Conservation (phyloP, 2,113 vertebrate genomes). For the Rhinopomastus cyanomelas region DNA sequence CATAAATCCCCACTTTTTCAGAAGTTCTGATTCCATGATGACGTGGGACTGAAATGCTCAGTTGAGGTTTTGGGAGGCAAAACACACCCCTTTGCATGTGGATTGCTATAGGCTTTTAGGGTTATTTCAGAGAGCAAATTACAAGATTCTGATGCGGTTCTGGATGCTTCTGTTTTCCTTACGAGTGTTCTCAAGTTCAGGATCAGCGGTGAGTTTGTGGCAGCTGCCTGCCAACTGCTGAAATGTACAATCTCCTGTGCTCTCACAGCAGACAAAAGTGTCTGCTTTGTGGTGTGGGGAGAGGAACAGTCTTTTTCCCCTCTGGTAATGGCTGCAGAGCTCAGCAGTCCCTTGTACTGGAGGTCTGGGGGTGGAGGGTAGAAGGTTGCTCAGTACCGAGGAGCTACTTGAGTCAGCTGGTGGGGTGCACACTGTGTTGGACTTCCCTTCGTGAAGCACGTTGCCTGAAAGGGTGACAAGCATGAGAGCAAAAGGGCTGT, state of each 20-base stretch:
- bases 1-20: neutral
- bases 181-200: neutral
- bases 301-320: neutral
- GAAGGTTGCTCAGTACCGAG: neutral
- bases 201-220: conserved; percentile 3
- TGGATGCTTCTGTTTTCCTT: conserved; percentile 8
- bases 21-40: neutral
- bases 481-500: neutral
- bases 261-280: neutral
- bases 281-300: neutral
- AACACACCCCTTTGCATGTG: neutral
- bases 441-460: neutral
- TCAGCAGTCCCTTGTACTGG: neutral
- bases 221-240: neutral
- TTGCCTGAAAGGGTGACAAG: neutral
- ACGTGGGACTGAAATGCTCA: neutral
- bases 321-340: neutral
- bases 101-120: neutral
- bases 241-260: rapidly evolving
- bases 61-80: neutral
- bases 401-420: neutral
- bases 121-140: conserved; percentile 22
- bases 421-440: rapidly evolving
- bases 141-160: neutral
- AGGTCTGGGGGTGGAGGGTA: neutral